Base-by-base conservation (phyloP, 2,888 invertebrate genomes). In the Amblyjoppa proteus region DNA sequence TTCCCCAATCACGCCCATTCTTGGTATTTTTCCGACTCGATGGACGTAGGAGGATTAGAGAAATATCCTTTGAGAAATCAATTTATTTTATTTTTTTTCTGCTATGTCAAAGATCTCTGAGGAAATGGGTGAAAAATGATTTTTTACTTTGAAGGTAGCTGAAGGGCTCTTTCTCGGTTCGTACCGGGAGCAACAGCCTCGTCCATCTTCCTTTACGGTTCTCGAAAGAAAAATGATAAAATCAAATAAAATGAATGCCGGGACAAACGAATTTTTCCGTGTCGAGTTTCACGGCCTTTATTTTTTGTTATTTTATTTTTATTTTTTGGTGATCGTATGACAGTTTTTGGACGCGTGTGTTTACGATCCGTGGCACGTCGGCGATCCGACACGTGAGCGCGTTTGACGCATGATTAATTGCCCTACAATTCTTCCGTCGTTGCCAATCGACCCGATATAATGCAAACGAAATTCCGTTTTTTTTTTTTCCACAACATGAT, bases 1-100 rank as follows among this genome's bases (percentile, higher is more conserved):
- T 61, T 82, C 74, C 83, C 89, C 90, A 89, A 92, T 92, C 64
- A 64, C 93, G 93, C 93, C 93, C 93, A 93, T 92, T 93, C 90
- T 85, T 89, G 90, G 91, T 91, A 91, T 83, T 84, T 58, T 83
- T 84, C 73, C 68, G 38, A 66, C 53, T 13, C 28, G 38, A 2
- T 0, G 38, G 28, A 20, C 38, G 38, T 41, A 64, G 41, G 53
- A 61, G 45, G 71, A 69, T 70, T 56, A 64, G 51, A 53, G 69
- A 38, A 49, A 69, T 56, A 66, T 66, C 25, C 66, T n/a, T 56
- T 41, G 68, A 41, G 9, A 20, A 20, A 41, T 6, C 9, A 20
- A 31, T 49, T 6, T 38, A 49, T 13, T 9, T 78, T 58, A 11
- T 31, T 53, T 34, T 34, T 20, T 45, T 75, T 58, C 20, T 16